Evolutionary conservation across 2,888 invertebrate species (phyloP).

Genomic region (Helicoverpa assulta): DNA sequence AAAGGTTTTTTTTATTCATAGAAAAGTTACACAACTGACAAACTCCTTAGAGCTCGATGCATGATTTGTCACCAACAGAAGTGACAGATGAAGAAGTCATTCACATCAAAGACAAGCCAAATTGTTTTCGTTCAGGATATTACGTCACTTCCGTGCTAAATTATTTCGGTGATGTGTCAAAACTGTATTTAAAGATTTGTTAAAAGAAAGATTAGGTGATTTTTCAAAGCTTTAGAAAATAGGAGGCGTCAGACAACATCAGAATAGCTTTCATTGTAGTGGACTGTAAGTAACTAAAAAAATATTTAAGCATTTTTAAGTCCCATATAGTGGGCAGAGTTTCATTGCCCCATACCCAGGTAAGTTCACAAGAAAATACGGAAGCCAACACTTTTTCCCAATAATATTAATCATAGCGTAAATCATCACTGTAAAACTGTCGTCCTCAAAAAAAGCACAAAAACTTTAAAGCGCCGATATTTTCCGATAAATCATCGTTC

Average conservation of each 20-base stretch:
- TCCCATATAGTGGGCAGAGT: too few relatives aligned
- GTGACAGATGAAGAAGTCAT: slow-evolving; percentile 32
- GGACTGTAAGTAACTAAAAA: too few relatives aligned
- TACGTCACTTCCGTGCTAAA: slow-evolving; percentile 47
- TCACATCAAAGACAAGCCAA: slow-evolving; percentile 49
- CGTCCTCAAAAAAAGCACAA: background rate
- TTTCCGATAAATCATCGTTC: slow-evolving; percentile 6
- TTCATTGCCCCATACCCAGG: too few relatives aligned
- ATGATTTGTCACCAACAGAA: slow-evolving; percentile 36
- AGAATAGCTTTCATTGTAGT: too few relatives aligned
- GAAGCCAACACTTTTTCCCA: too few relatives aligned
- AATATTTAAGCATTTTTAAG: too few relatives aligned
- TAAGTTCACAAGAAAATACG: too few relatives aligned
- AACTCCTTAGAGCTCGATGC: background rate
- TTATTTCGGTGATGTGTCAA: slow-evolving; percentile 12
- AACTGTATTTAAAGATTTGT: background rate
- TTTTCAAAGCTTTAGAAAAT: background rate
- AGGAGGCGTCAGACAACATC: too few relatives aligned
- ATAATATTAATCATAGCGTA: too few relatives aligned
- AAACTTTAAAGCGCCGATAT: background rate
- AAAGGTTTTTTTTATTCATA: too few relatives aligned
- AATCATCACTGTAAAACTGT: too few relatives aligned
- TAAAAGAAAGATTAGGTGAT: background rate
- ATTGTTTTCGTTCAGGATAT: slow-evolving; percentile 33
- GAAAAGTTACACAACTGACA: background rate